Conservation (phyloP, 1,140 invertebrate species). For the Calephelis nemesis region DNA sequence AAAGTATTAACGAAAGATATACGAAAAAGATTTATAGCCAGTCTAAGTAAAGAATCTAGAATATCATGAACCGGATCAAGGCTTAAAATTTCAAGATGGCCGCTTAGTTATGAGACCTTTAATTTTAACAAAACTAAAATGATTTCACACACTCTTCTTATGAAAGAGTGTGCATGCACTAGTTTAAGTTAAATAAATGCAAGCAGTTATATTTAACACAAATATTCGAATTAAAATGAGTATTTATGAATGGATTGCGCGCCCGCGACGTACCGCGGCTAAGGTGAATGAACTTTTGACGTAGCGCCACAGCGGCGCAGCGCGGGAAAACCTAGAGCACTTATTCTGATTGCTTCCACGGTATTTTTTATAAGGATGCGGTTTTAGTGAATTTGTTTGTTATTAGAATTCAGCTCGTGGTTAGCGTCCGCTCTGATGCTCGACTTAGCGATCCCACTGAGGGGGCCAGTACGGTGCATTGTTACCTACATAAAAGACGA, state of each 20-base stretch:
- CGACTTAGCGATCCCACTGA: neutral
- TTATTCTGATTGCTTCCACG: slow-evolving; percentile 54
- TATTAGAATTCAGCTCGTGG: slow-evolving; percentile 45
- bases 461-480: neutral
- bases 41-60: too few relatives aligned
- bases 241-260: slow-evolving; percentile 48
- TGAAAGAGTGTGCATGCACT: neutral
- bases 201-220: slow-evolving; percentile 28
- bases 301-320: slow-evolving; percentile 43
- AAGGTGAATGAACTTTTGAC: slow-evolving; percentile 57
- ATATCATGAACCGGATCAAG: too few relatives aligned
- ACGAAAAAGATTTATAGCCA: too few relatives aligned
- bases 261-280: slow-evolving; percentile 29
- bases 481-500: neutral
- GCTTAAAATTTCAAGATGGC: too few relatives aligned
- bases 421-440: slow-evolving; percentile 10
- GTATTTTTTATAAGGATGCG: slow-evolving; percentile 44
- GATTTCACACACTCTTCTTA: neutral
- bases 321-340: slow-evolving; percentile 59
- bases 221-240: slow-evolving; percentile 41
- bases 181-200: slow-evolving; percentile 27
- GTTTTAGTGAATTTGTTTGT: slow-evolving; percentile 44
- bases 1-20: too few relatives aligned
- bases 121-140: too few relatives aligned
- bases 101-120: too few relatives aligned